Evolutionary conservation across 1,140 invertebrate species (phyloP), one percentile per base, ranked within the genome.

Genomic region (Thalassaphorura encarpata): DNA sequence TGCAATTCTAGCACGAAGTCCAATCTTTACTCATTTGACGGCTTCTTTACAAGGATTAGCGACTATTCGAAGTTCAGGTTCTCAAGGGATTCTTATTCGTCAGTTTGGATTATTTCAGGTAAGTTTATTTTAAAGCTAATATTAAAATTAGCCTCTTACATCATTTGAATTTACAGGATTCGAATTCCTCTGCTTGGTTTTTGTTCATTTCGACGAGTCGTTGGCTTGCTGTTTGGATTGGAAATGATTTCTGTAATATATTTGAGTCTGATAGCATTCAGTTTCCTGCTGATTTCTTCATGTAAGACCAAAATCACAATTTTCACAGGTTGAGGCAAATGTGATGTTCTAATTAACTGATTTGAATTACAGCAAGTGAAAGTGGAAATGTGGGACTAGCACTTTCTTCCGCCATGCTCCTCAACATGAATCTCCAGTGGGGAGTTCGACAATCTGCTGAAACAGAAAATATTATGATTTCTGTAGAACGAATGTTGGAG

Each of bases 1-100:
- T n/a, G n/a, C n/a, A n/a, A n/a, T n/a, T n/a, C n/a, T 72, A 84
- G 83, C 80, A 50, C 76, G 82, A 52, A 84, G 82, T 66, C 89
- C 89, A 0, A 78, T 93, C 0, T 89, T 87, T 66, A 84, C 85
- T 15, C 89, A 95, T 68, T 73, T 96, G 47, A 90, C 84, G 69
- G 83, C 89, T 28, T 85, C 89, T 0, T 72, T 95, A 0, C 85
- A 88, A 71, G 92, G 92, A 5, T 73, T 96, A 24, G 78, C 85
- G 0, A 95, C 90, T 0, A 90, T 97, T 50, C 76, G 91, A 54
- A 89, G 90, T 0, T 91, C 87, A 11, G n/a, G n/a, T 11, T 36
- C 33, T 11, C 33, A 36, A n/a, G 11, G 11, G 33, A 36, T 36
- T 36, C 33, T 36, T 11, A n/a, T n/a, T 11, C 11, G 11, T 11